A percentile compares a stretch with the other conserved stretches of the same genome.
phyloP scores from a whole-genome alignment of 2,888 invertebrate genomes.

The Scaeva pyrastri region DNA sequence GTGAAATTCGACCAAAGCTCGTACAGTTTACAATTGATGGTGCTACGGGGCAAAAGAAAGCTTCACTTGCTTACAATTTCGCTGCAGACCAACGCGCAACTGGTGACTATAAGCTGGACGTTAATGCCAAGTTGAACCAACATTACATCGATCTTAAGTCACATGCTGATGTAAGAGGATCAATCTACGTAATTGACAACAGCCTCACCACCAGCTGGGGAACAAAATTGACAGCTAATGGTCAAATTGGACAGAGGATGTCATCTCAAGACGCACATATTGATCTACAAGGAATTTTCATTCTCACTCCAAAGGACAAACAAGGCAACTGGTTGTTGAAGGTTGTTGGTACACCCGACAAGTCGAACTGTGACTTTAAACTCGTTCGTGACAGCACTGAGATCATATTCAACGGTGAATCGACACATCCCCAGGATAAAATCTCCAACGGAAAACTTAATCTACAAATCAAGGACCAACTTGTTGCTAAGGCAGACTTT shows the following conservation, averaged over 20 bases:
- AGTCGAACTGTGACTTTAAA: constrained; percentile 83
- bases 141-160: constrained; percentile 80
- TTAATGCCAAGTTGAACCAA: constrained; percentile 85
- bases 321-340: constrained; percentile 79
- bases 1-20: constrained; percentile 86
- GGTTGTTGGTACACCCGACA: constrained; percentile 80
- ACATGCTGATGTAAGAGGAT: constrained; percentile 81
- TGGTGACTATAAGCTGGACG: constrained; percentile 85
- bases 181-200: constrained; percentile 80
- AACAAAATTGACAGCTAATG: constrained; percentile 79
- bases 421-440: constrained; percentile 81
- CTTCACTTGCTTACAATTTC: constrained; percentile 84
- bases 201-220: constrained; percentile 81
- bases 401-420: constrained; percentile 78
- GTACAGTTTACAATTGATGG: constrained; percentile 86
- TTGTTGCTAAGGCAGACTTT: constrained; percentile 87
- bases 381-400: constrained; percentile 80
- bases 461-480: constrained; percentile 86
- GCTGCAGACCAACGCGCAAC: constrained; percentile 82
- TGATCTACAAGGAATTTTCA: constrained; percentile 80
- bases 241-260: constrained; percentile 80
- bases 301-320: constrained; percentile 80
- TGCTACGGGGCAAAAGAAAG: constrained; percentile 86
- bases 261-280: constrained; percentile 80
- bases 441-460: constrained; percentile 84